phyloP scores from a whole-genome alignment of 1,140 invertebrate genomes.

The Zaprionus vittiger region DNA sequence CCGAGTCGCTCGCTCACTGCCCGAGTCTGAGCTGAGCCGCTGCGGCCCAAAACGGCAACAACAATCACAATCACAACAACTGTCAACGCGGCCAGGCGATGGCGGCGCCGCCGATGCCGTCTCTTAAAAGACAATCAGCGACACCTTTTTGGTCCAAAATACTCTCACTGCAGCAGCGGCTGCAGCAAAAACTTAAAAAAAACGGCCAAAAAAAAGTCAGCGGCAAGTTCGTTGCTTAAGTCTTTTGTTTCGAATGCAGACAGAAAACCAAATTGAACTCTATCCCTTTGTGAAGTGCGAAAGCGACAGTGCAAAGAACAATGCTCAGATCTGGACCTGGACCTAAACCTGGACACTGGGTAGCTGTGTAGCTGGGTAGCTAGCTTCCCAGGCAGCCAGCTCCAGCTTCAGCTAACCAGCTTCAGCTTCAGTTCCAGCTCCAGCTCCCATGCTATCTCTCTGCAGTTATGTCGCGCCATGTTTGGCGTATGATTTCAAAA shows the following conservation, averaged over 20 bases:
- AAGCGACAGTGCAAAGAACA: constrained; percentile 82
- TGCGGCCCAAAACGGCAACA: constrained; percentile 57
- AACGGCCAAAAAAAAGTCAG: constrained; percentile 21
- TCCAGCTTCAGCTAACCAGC: constrained; percentile 31
- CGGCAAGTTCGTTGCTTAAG: constrained; percentile 79
- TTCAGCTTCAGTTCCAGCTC: constrained; percentile 11
- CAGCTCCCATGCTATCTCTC: constrained; percentile 42
- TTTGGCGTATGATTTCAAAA: constrained; percentile 83
- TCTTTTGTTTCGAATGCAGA: constrained; percentile 81
- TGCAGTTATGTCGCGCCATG: constrained; percentile 79
- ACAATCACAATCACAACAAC: constrained; percentile 82
- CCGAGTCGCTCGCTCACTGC: too few species aligned
- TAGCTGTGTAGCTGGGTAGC: constrained; percentile 11
- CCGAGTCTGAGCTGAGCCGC: constrained; percentile 6
- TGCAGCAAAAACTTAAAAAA: constrained; percentile 18
- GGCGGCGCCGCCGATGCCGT: constrained; percentile 74
- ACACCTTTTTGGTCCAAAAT: constrained; percentile 83
- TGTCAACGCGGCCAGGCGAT: constrained; percentile 73
- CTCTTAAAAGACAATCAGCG: constrained; percentile 84
- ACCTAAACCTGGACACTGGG: background rate
- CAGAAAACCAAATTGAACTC: constrained; percentile 74
- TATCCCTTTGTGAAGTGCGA: constrained; percentile 82
- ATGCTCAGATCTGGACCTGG: constrained; percentile 52
- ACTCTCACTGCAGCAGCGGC: constrained; percentile 60
- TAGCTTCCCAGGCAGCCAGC: constrained; percentile 12